Conservation (phyloP, 2,113 vertebrate genomes). For the Rana temporaria region DNA sequence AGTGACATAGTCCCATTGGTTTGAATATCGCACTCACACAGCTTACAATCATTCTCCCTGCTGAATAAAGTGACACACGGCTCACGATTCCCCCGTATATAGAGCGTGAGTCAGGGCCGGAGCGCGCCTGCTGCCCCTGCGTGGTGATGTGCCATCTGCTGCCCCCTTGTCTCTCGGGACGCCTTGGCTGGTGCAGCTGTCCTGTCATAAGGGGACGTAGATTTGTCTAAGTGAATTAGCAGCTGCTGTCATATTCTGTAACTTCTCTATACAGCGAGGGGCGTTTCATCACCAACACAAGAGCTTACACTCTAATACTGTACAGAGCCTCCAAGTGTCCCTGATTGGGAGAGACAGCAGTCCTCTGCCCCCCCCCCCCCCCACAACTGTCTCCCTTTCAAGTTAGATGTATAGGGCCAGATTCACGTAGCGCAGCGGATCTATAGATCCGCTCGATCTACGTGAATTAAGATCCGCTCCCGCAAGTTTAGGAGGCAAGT, state of each 20-base stretch:
- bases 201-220: not conserved
- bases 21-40: no score
- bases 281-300: not conserved
- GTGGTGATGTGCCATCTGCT: slow-evolving; percentile 3
- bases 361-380: no score
- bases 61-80: no score
- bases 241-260: not conserved
- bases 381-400: no score
- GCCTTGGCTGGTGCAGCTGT: slow-evolving; percentile 11
- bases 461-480: no score
- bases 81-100: not conserved
- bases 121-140: not conserved
- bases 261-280: not conserved
- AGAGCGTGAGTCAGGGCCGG: slow-evolving; percentile 16
- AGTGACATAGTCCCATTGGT: not conserved
- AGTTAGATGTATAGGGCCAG: no score
- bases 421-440: no score
- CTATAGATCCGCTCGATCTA: no score
- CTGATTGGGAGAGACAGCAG: no score
- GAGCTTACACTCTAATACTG: not conserved
- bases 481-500: no score
- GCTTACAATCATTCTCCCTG: no score
- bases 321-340: no score
- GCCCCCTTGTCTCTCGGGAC: not conserved
- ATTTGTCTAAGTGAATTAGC: not conserved